Evolutionary conservation across 2,113 vertebrate species (phyloP).

Genomic region (Uropsilus gracilis): DNA sequence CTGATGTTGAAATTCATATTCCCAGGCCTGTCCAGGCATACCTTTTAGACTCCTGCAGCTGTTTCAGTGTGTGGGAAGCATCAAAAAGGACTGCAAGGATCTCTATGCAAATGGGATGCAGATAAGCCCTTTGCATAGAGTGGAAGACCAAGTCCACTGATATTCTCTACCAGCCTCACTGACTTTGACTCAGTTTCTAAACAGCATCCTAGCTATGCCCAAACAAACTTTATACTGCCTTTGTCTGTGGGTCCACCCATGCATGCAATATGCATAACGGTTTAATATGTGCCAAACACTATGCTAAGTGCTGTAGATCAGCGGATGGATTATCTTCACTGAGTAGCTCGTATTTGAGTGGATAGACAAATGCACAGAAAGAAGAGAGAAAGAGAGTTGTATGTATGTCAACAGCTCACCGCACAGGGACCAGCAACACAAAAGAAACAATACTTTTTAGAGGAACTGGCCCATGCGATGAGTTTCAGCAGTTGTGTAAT

Average conservation of each 20-base stretch:
- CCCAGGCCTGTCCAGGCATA: neutral
- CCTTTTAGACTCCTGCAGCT: neutral
- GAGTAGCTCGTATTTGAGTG: neutral
- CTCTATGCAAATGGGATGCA: neutral
- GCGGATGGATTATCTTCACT: neutral
- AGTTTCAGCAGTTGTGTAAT: slow-evolving; percentile 5
- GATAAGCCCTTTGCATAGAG: neutral
- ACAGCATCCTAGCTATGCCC: neutral
- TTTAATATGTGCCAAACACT: neutral
- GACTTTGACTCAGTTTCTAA: neutral
- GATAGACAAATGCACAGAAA: neutral
- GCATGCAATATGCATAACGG: neutral
- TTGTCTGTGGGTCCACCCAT: neutral
- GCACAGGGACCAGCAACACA: neutral
- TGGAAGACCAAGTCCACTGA: neutral
- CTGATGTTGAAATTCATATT: neutral
- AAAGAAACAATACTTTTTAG: neutral
- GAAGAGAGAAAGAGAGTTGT: neutral
- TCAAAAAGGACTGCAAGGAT: neutral
- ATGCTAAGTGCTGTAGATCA: neutral
- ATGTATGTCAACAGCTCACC: neutral
- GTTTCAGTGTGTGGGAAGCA: neutral
- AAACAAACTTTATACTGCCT: neutral
- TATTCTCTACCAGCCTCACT: neutral
- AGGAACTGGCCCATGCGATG: neutral